phyloP scores from a whole-genome alignment of 1,140 invertebrate species.

The Thaumatotibia leucotreta region DNA sequence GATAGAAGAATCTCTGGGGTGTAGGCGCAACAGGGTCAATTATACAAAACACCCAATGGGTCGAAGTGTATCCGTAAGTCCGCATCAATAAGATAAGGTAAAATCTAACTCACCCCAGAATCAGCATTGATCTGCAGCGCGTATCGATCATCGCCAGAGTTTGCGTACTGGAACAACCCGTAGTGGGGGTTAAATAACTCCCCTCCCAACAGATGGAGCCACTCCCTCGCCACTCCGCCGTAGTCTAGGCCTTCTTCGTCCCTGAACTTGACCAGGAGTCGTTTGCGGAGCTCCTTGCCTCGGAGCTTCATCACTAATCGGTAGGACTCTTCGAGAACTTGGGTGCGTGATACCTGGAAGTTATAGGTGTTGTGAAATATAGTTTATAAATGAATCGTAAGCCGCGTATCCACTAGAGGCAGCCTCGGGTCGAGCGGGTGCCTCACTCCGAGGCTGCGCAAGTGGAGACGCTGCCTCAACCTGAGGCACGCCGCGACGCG shows the following conservation, averaged over 20 bases:
- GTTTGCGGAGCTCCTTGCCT: conserved; percentile 96
- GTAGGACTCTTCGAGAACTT: conserved; percentile 84
- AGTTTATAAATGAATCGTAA: too few species aligned
- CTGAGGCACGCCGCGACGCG: too few species aligned
- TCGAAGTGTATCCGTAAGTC: too few species aligned
- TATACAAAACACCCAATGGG: too few species aligned
- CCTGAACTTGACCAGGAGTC: conserved; percentile 97
- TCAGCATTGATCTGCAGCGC: conserved; percentile 98
- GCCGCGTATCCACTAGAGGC: too few species aligned
- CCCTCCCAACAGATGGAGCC: conserved; percentile 95
- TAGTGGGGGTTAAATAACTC: conserved; percentile 99
- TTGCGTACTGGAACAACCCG: conserved; percentile 96
- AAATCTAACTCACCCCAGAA: conserved; percentile 80
- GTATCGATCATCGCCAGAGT: conserved; percentile 96
- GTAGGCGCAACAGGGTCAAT: too few species aligned
- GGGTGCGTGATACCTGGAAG: conserved; percentile 77
- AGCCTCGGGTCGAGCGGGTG: too few species aligned
- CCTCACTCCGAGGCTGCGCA: too few species aligned
- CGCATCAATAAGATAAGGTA: too few species aligned
- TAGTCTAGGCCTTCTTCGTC: conserved; percentile 98
- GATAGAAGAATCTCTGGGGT: too few species aligned
- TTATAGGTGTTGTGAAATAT: background rate
- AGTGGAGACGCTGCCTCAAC: too few species aligned
- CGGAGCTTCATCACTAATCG: conserved; percentile 97
- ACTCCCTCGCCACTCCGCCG: conserved; percentile 96